phyloP scores from a whole-genome alignment of 1,140 invertebrate species.

The Drosophila ficusphila region DNA sequence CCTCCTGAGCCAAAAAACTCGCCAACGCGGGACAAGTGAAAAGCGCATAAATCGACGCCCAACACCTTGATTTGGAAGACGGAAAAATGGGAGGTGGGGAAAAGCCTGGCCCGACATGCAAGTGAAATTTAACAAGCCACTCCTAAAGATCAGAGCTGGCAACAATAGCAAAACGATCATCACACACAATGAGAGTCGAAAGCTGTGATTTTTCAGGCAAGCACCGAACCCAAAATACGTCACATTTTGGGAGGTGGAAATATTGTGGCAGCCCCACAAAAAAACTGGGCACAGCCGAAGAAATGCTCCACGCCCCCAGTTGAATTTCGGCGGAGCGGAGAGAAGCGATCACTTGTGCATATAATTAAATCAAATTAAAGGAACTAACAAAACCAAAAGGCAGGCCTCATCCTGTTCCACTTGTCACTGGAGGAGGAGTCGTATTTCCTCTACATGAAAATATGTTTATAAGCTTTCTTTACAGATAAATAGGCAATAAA shows the following conservation, averaged over 20 bases:
- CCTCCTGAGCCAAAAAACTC: slow-evolving; percentile 38
- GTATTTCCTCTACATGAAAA: background rate
- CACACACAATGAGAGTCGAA: slow-evolving; percentile 62
- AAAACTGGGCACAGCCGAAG: slow-evolving; percentile 69
- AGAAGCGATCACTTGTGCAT: slow-evolving; percentile 52
- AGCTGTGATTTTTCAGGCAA: slow-evolving; percentile 70
- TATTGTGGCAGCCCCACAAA: slow-evolving; percentile 62
- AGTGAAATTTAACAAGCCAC: slow-evolving; percentile 82
- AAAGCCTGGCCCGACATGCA: slow-evolving; percentile 66
- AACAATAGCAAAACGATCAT: slow-evolving; percentile 60
- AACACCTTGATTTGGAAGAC: slow-evolving; percentile 53
- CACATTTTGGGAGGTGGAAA: slow-evolving; percentile 75
- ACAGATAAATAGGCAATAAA: no score
- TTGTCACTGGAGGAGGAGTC: slow-evolving; percentile 49
- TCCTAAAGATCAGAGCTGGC: slow-evolving; percentile 58
- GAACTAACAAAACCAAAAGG: slow-evolving; percentile 24
- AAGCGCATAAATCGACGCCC: slow-evolving; percentile 78
- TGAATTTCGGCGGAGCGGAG: slow-evolving; percentile 26
- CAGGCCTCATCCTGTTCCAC: slow-evolving; percentile 54
- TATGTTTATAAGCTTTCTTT: no score
- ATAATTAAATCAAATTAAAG: slow-evolving; percentile 83
- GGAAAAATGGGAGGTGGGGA: slow-evolving; percentile 18
- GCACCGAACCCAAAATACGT: slow-evolving; percentile 70
- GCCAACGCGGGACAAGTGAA: slow-evolving; percentile 67
- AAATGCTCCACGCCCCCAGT: slow-evolving; percentile 50